Conservation (phyloP, 2,113 vertebrate genomes). For the Pelecanus crispus region DNA sequence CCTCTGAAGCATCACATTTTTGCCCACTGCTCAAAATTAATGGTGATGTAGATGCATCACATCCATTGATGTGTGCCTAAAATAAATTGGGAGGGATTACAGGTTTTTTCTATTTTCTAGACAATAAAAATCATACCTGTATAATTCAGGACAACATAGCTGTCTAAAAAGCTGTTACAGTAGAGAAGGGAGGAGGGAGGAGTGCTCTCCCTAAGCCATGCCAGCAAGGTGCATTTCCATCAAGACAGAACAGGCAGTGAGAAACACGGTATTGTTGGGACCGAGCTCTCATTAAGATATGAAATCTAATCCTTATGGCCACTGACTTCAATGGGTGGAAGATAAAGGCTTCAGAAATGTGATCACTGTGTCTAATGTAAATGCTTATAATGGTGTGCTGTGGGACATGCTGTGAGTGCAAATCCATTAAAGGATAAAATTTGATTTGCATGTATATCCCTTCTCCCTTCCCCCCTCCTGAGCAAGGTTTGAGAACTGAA, state of each 20-base stretch:
- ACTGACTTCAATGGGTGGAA: neutral
- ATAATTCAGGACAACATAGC: neutral
- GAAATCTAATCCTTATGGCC: constrained; percentile 28
- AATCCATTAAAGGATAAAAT: constrained; percentile 38
- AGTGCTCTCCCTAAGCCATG: neutral
- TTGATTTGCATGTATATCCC: constrained; percentile 7
- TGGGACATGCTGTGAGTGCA: constrained; percentile 18
- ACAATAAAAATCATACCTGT: neutral
- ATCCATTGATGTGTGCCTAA: neutral
- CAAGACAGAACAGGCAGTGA: neutral
- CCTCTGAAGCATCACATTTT: neutral
- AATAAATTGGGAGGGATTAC: neutral
- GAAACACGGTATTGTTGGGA: neutral
- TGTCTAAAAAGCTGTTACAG: neutral
- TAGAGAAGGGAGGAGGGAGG: neutral
- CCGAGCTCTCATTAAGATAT: neutral
- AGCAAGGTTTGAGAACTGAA: neutral
- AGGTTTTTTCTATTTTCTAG: neutral
- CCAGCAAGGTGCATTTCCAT: neutral
- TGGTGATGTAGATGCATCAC: neutral
- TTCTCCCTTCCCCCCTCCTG: neutral
- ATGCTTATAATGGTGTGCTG: constrained; percentile 8
- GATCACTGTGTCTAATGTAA: constrained; percentile 19
- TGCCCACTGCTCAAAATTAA: neutral
- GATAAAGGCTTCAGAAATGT: constrained; percentile 41